phyloP scores from a whole-genome alignment of 64 coral and sea anemone genomes.

The Stichodactyla helianthus region DNA sequence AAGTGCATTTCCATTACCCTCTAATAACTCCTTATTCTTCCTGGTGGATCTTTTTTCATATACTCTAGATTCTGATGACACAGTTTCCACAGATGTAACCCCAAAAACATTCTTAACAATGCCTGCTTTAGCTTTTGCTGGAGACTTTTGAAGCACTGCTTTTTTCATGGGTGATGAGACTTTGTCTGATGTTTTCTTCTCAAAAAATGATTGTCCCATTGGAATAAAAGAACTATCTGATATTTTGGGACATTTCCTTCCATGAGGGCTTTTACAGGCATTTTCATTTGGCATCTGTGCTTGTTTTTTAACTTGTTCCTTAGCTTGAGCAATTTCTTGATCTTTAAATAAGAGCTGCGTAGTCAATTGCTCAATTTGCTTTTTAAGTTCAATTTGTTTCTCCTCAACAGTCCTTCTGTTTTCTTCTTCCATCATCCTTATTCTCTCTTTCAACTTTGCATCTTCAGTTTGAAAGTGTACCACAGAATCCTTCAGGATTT shows the following conservation, averaged over 20 bases:
- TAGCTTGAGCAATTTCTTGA: slow-evolving; percentile 71
- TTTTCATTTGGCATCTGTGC: background rate
- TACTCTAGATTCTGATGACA: background rate
- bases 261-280: background rate
- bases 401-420: slow-evolving; percentile 46
- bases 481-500: slow-evolving; percentile 69
- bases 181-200: slow-evolving; percentile 43
- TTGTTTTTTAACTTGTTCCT: slow-evolving; percentile 66
- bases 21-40: background rate
- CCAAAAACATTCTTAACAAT: background rate
- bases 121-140: background rate
- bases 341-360: slow-evolving; percentile 75
- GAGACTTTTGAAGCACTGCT: background rate
- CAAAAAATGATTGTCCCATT: slow-evolving; percentile 74
- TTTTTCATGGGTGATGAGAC: background rate
- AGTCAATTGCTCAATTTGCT: slow-evolving; percentile 73
- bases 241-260: slow-evolving; percentile 34
- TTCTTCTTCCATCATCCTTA: slow-evolving; percentile 43
- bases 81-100: background rate
- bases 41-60: background rate
- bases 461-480: slow-evolving; percentile 48
- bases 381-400: slow-evolving; percentile 66
- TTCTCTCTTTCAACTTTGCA: slow-evolving; percentile 31
- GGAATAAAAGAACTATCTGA: slow-evolving; percentile 42
- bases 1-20: background rate